phyloP scores from a whole-genome alignment of 2,797 vertebrate species.

The Argya squamiceps region DNA sequence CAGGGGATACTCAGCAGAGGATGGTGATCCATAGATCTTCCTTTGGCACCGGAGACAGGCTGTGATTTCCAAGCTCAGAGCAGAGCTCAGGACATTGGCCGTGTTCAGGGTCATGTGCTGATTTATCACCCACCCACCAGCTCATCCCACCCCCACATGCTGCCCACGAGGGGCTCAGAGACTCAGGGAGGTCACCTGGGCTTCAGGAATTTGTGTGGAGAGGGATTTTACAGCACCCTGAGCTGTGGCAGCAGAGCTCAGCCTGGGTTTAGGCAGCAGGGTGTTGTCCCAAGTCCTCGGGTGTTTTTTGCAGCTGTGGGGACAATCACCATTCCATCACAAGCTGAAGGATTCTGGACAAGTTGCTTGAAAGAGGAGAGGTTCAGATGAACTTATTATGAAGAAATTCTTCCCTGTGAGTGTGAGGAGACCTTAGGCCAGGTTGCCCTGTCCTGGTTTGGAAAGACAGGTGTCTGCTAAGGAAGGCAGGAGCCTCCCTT shows the following conservation, averaged over 20 bases:
- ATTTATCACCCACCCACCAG: background rate
- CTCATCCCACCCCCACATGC: fast-evolving
- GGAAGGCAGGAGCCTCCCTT: background rate
- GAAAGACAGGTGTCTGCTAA: background rate
- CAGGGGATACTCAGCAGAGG: background rate
- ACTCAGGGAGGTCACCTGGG: fast-evolving
- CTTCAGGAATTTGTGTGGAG: background rate
- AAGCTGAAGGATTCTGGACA: background rate
- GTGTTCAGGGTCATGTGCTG: background rate
- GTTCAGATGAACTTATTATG: too few relatives aligned
- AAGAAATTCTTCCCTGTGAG: background rate
- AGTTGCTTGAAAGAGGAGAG: background rate
- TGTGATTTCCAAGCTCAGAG: background rate
- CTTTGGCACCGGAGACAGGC: background rate
- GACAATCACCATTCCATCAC: background rate
- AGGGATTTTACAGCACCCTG: fast-evolving
- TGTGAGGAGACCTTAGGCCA: background rate
- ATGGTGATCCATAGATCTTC: background rate
- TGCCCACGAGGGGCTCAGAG: background rate
- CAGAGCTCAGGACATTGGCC: background rate
- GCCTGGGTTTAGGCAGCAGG: background rate
- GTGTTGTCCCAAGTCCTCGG: too few relatives aligned
- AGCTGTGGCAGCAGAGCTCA: background rate
- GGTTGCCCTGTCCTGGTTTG: background rate
- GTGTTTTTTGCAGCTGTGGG: background rate